phyloP scores from a whole-genome alignment of 2,888 invertebrate genomes.

The Campoplex capitator region DNA sequence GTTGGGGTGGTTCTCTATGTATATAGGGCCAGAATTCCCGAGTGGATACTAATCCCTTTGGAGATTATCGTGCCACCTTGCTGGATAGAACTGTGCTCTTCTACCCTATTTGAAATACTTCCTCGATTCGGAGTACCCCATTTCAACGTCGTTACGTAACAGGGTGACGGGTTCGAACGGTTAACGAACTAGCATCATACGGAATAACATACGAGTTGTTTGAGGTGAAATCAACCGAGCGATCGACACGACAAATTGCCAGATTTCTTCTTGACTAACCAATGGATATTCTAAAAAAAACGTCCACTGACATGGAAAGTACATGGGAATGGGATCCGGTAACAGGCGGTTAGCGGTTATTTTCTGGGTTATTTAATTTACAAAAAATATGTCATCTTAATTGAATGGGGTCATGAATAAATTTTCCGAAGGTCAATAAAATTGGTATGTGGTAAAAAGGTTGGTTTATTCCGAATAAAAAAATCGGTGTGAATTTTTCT shows the following conservation, averaged over 20 bases:
- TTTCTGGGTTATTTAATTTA: neutral
- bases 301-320: neutral
- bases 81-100: conserved; percentile 20
- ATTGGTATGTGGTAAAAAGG: neutral
- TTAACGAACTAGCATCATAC: conserved; percentile 38
- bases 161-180: conserved; percentile 37
- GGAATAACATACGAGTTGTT: neutral
- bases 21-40: conserved; percentile 56
- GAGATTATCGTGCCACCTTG: conserved; percentile 66
- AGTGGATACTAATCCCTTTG: conserved; percentile 66
- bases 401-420: neutral
- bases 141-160: neutral
- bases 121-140: conserved; percentile 32
- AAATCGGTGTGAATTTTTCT: neutral
- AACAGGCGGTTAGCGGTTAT: neutral
- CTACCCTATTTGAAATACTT: conserved; percentile 39
- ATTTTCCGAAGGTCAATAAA: neutral
- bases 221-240: neutral
- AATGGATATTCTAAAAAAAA: neutral
- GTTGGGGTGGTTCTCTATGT: neutral
- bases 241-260: neutral
- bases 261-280: neutral
- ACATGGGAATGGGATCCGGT: neutral
- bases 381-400: neutral
- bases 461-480: neutral